These are phyloP conservation scores for Mareca penelope DNA, from an alignment of 2,797 vertebrate species.

Conservation along the genomic window DNA sequence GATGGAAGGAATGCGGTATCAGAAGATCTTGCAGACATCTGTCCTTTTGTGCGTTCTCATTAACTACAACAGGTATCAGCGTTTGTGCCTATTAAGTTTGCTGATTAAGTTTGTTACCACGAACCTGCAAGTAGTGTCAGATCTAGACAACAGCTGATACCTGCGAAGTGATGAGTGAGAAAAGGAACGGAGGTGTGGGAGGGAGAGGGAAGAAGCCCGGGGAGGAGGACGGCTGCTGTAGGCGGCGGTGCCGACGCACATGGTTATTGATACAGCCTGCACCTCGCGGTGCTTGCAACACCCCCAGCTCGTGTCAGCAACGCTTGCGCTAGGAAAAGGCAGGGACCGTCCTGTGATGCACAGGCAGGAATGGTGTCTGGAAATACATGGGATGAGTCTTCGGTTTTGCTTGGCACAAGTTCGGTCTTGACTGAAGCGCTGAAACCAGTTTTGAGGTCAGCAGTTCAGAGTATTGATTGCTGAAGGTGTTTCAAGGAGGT, in stretches of 20 bases:
- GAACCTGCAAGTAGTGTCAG: neutral
- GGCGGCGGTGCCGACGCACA: rapidly evolving
- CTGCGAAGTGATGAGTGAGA: neutral
- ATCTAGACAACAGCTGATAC: neutral
- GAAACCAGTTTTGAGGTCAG: neutral
- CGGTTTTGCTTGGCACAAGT: neutral
- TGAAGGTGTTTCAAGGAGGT: neutral
- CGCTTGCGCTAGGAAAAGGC: no score
- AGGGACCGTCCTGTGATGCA: neutral
- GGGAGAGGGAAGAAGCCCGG: neutral
- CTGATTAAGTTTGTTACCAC: neutral
- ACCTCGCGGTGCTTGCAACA: neutral
- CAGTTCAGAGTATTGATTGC: neutral
- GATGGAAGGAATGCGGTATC: neutral
- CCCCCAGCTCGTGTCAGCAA: neutral
- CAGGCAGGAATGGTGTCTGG: neutral
- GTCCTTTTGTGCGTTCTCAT: no score
- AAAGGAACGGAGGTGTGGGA: neutral
- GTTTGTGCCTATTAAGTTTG: neutral
- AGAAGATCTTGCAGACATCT: neutral
- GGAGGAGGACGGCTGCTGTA: neutral
- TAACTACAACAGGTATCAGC: neutral
- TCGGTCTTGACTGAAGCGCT: neutral
- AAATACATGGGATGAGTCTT: neutral
- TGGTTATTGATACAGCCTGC: neutral